A percentile compares a stretch with the other conserved stretches of the same genome.
Evolutionary conservation across 2,888 invertebrate genomes (phyloP).

Genomic region (Noctua fimbriata): DNA sequence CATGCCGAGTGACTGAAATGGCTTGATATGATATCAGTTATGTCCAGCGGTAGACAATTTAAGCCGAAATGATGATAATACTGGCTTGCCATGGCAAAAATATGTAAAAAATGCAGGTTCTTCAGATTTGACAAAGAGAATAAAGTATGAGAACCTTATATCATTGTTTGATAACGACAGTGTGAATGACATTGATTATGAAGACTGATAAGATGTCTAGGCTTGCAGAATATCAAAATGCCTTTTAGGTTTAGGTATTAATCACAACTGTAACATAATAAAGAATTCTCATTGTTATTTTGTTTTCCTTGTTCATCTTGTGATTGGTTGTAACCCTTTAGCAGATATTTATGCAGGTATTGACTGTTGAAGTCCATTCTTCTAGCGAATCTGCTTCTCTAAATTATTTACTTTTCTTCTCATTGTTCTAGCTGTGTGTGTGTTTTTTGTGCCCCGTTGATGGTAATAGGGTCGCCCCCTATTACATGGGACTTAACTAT

Average conservation of each 20-base stretch:
- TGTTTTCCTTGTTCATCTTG: not conserved
- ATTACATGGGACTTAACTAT: too few species aligned
- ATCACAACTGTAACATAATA: not conserved
- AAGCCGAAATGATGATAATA: not conserved
- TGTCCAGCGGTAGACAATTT: not conserved
- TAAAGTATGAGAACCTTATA: not conserved
- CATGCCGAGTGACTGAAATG: not conserved
- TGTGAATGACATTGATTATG: conserved; percentile 37
- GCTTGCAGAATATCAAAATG: conserved; percentile 3
- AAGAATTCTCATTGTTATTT: not conserved
- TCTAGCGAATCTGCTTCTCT: not conserved
- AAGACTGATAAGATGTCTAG: conserved; percentile 21
- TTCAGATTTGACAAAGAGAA: not conserved
- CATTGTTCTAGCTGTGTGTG: not conserved
- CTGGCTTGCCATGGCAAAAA: not conserved
- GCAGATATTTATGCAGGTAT: not conserved
- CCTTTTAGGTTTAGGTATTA: not conserved
- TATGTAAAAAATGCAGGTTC: not conserved
- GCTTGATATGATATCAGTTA: not conserved
- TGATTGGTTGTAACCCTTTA: not conserved
- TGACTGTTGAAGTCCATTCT: not conserved
- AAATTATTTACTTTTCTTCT: not conserved
- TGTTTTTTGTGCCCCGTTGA: not conserved
- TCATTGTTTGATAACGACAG: conserved; percentile 1
- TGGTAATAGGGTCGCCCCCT: not conserved